Evolutionary conservation across 2,113 vertebrate genomes (phyloP), one percentile per base, ranked within the genome.

Genomic region (Peromyscus polionotus): DNA sequence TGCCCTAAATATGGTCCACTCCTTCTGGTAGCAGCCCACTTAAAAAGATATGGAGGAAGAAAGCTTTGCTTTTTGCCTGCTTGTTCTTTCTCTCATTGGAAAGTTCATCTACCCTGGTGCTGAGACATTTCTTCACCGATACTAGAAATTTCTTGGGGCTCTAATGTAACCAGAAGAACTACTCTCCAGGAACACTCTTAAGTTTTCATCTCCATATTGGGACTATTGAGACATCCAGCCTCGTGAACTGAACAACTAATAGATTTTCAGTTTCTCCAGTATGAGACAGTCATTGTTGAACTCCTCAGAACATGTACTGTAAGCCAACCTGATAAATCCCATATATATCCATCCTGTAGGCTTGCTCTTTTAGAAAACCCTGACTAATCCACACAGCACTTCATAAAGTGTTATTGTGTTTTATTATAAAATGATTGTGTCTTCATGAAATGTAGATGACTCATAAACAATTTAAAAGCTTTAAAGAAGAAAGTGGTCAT

Each of bases 391-490:
- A n/a, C 22, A n/a, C 45, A 87, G 11, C 36, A 92, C 65, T 92
- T 91, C 61, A 81, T 42, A 57, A 94, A 77, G 75, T 48, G 33
- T 33, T 73, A 48, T 36, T 79, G 22, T 57, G 80, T 51, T 90
- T 73, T 88, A 45, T 84, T 94, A 9, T 94, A 39, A 86, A 91
- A 63, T 24, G 17, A 83, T 36, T 63, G 48, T 48, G 81, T 92
- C 10, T 12, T 73, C 13, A 67, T 72, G 28, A 90, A 90, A 84
- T 88, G 54, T n/a, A 5, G 54, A n/a, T 11, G 5, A 51, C 92
- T 92, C 76, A 81, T 36, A 81, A 51, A 42, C 9, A 63, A 73
- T 63, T 76, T 68, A 76, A 95, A 97, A 88, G 33, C 51, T 17
- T 86, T 81, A 26, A 61, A 93, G 59, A 76, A 68, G 51, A 68